A percentile compares a stretch with the other conserved stretches of the same genome.
Evolutionary conservation across 2,797 vertebrate species (phyloP).

Genomic region (Tokudaia muenninki): DNA sequence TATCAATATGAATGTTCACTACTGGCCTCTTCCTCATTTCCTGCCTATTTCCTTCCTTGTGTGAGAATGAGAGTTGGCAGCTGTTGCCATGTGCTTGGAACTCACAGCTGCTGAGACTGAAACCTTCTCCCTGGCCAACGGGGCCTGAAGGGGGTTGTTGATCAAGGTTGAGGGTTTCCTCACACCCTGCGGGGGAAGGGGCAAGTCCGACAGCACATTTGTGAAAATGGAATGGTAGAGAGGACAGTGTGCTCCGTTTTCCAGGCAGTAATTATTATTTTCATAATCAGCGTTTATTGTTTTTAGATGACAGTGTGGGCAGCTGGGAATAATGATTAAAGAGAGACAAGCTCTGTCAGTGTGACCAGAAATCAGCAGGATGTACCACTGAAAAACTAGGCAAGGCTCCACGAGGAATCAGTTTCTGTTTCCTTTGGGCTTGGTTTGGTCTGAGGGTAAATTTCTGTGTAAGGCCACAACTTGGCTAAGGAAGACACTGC

Average conservation of each 20-base stretch:
- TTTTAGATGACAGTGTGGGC: neutral
- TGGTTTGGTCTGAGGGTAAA: slow-evolving; percentile 8
- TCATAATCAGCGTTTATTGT: slow-evolving; percentile 27
- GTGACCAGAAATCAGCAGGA: neutral
- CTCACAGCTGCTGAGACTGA: neutral
- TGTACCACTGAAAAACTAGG: neutral
- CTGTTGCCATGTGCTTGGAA: neutral
- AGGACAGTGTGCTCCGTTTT: neutral
- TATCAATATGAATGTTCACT: neutral
- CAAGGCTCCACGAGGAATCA: neutral
- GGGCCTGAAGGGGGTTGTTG: neutral
- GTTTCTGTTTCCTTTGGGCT: neutral
- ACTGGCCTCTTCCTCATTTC: neutral
- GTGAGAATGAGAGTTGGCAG: neutral
- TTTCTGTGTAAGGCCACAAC: neutral
- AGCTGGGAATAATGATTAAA: slow-evolving; percentile 7
- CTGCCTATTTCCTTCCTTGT: neutral
- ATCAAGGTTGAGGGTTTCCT: neutral
- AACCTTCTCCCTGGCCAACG: neutral
- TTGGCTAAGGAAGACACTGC: neutral
- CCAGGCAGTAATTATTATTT: slow-evolving; percentile 51
- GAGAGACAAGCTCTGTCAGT: slow-evolving; percentile 11
- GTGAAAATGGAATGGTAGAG: neutral
- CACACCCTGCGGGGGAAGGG: neutral
- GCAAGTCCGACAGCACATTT: neutral